Evolutionary conservation across 2,113 vertebrate species (phyloP).

Genomic region (Xenotilapia longispinis): DNA sequence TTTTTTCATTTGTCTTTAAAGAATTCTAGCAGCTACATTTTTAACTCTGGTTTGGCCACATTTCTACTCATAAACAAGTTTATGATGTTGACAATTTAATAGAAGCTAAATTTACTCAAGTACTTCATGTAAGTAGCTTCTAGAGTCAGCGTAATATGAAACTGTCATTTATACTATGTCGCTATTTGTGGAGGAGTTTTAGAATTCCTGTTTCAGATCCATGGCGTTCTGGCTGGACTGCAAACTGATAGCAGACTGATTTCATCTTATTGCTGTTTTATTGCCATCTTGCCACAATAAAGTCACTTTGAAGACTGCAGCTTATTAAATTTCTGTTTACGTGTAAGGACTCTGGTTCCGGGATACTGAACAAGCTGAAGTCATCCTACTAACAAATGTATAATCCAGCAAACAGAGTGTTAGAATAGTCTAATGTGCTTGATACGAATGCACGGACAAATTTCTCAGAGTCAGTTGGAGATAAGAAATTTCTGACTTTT

Average conservation of each 20-base stretch:
- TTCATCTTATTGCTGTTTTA: background rate
- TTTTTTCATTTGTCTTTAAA: background rate
- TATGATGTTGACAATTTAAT: background rate
- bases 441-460: background rate
- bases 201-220: background rate
- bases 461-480: background rate
- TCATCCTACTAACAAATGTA: background rate
- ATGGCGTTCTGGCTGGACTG: background rate
- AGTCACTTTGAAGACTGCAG: background rate
- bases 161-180: background rate
- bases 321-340: background rate
- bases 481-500: background rate
- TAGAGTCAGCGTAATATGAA: background rate
- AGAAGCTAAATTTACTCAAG: background rate
- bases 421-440: background rate
- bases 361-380: background rate
- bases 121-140: background rate
- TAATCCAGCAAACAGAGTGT: background rate
- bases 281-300: background rate
- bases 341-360: background rate
- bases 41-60: background rate
- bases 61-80: background rate
- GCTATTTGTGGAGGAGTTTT: background rate
- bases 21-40: background rate
- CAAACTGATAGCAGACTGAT: background rate